Percentiles rank a stretch among this genome's conserved stretches.
These are phyloP conservation scores for Helogale parvula DNA, from an alignment of 2,113 vertebrate species.

Conservation along the genomic window DNA sequence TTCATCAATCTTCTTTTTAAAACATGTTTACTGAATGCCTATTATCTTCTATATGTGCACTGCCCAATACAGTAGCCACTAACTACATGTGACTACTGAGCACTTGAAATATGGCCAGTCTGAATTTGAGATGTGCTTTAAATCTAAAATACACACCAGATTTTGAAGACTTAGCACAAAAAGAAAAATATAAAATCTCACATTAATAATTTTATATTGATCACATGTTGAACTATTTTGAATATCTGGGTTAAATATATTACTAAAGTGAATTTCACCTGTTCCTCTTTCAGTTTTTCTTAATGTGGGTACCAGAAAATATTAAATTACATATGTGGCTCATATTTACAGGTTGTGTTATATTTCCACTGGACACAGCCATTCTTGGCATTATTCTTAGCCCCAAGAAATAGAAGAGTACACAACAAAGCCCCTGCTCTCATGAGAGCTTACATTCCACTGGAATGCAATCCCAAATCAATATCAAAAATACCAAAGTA, in stretches of 20 bases:
- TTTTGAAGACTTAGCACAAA: neutral
- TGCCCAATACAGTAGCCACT: neutral
- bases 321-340: neutral
- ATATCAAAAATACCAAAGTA: neutral
- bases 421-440: neutral
- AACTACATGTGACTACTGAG: neutral
- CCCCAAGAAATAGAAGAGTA: neutral
- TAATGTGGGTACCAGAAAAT: neutral
- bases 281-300: neutral
- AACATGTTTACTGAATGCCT: neutral
- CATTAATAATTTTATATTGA: neutral
- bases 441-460: neutral
- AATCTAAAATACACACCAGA: neutral
- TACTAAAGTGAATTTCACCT: neutral
- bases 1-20: neutral
- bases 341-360: neutral
- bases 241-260: neutral
- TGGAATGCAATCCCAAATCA: neutral
- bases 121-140: neutral
- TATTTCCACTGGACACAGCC: neutral
- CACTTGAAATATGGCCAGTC: neutral
- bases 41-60: neutral
- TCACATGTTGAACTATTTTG: constrained; percentile 3
- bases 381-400: neutral
- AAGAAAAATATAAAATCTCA: neutral